phyloP scores from a whole-genome alignment of 2,888 invertebrate species.

The Leptinotarsa tumamoca region DNA sequence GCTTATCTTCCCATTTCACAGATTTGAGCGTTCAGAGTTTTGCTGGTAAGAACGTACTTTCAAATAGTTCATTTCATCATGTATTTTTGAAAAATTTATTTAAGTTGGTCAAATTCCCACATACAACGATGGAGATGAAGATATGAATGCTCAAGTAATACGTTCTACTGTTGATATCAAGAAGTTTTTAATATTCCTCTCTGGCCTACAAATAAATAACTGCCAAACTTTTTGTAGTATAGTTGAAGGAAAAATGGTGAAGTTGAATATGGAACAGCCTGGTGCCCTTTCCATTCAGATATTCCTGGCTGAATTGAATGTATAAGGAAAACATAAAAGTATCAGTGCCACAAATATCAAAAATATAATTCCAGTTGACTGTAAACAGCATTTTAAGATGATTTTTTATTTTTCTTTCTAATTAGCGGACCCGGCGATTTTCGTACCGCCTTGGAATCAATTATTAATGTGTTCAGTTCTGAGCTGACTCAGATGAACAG shows the following conservation, averaged over 20 bases:
- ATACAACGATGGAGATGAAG: conserved; percentile 55
- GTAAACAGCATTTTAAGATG: too few species aligned
- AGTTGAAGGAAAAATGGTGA: conserved; percentile 78
- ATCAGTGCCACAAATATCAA: background rate
- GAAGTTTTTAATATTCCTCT: conserved; percentile 82
- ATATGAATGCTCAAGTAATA: conserved; percentile 63
- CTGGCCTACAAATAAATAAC: conserved; percentile 82
- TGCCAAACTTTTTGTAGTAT: conserved; percentile 82
- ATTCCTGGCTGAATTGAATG: conserved; percentile 75
- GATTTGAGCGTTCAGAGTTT: conserved; percentile 76
- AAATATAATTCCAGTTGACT: background rate
- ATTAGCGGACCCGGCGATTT: too few species aligned
- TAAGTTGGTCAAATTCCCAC: conserved; percentile 53
- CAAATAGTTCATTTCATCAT: background rate
- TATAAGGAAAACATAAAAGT: background rate
- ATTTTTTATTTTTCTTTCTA: too few species aligned
- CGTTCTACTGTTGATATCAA: conserved; percentile 81
- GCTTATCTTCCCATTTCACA: conserved; percentile 84
- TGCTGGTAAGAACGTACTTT: conserved; percentile 64
- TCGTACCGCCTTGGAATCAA: too few species aligned
- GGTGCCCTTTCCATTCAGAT: conserved; percentile 84
- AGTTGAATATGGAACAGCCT: conserved; percentile 79
- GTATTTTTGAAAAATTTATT: conserved; percentile 34
- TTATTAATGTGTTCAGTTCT: too few species aligned
- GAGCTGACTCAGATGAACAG: too few species aligned